Percentiles rank a stretch among this genome's conserved stretches.
Conservation (phyloP, 2,797 vertebrate species). For the Morelia viridis region DNA sequence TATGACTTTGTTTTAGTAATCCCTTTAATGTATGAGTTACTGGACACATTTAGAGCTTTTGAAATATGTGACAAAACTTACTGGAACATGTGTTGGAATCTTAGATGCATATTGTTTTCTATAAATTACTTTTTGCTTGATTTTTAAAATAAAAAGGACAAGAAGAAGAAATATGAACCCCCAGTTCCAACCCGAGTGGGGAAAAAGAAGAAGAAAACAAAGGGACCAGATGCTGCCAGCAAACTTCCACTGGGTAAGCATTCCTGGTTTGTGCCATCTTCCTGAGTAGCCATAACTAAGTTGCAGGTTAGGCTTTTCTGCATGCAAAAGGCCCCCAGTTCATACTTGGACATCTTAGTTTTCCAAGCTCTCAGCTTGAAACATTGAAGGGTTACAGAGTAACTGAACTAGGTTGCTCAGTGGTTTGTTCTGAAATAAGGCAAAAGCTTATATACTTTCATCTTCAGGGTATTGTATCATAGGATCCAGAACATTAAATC, state of each 20-base stretch:
- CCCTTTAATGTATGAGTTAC: background rate
- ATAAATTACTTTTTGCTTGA: background rate
- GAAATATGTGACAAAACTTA: background rate
- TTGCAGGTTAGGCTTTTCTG: background rate
- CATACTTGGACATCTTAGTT: background rate
- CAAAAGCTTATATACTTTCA: background rate
- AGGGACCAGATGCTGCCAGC: constrained; percentile 97
- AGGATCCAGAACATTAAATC: background rate
- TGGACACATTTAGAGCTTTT: background rate
- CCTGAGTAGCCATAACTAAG: background rate
- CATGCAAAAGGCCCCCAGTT: background rate
- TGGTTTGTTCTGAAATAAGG: background rate
- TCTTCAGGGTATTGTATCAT: background rate
- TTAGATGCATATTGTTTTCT: background rate
- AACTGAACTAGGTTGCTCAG: background rate
- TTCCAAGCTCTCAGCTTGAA: background rate
- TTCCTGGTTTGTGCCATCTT: background rate
- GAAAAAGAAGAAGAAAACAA: constrained; percentile 97
- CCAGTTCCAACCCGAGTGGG: constrained; percentile 98
- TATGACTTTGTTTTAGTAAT: too few species aligned
- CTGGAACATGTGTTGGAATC: background rate
- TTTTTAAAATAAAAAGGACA: constrained; percentile 81
- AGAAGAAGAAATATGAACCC: constrained; percentile 99
- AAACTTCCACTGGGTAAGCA: constrained; percentile 91
- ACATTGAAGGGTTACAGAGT: background rate